Percentiles rank a stretch among this genome's conserved stretches.
These are phyloP conservation scores for Macropodus opercularis DNA, from an alignment of 2,797 vertebrate genomes.

Conservation along the genomic window DNA sequence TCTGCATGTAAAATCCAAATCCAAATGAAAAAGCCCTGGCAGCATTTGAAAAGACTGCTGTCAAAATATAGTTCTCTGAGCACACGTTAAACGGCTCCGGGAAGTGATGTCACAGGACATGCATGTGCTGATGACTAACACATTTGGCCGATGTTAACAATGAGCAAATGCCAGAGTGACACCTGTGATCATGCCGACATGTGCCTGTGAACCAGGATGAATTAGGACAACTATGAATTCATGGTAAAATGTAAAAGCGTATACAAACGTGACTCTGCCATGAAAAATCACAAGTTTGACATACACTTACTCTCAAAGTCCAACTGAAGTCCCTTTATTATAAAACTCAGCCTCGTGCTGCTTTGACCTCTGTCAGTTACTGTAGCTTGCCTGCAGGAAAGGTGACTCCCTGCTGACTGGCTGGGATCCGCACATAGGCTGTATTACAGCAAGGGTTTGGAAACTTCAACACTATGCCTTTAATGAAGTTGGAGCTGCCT, in stretches of 20 bases:
- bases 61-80: constrained; percentile 68
- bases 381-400: constrained; percentile 26
- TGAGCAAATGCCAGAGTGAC: constrained; percentile 47
- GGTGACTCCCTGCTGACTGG: constrained; percentile 9
- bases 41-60: constrained; percentile 66
- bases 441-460: constrained; percentile 46
- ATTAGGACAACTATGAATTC: constrained; percentile 45
- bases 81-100: constrained; percentile 60
- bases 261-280: constrained; percentile 7
- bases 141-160: constrained; percentile 65
- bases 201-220: constrained; percentile 45
- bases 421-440: constrained; percentile 32
- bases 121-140: constrained; percentile 75
- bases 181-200: constrained; percentile 50
- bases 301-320: constrained; percentile 6
- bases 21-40: constrained; percentile 59
- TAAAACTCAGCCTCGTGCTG: background rate
- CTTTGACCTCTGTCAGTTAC: constrained; percentile 34
- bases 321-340: background rate
- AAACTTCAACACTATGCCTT: constrained; percentile 37
- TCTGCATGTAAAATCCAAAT: constrained; percentile 64
- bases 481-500: constrained; percentile 18
- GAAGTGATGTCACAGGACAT: constrained; percentile 76
- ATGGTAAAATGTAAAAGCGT: constrained; percentile 18
- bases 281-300: constrained; percentile 5